Evolutionary conservation across 2,113 vertebrate genomes (phyloP).

Genomic region (Rhabdomys dilectus): DNA sequence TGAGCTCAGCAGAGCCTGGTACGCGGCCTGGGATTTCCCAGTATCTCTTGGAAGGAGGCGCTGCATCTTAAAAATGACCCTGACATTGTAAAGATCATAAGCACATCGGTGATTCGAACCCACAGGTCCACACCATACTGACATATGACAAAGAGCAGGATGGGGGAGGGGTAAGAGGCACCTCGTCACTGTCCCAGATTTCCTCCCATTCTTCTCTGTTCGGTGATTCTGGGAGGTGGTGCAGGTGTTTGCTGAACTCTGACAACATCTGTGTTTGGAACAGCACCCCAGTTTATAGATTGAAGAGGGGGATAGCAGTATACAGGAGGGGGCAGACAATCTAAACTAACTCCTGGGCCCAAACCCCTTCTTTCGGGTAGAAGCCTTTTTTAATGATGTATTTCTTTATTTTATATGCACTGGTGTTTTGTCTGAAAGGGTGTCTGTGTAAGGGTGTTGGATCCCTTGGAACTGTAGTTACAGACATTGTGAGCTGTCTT

Average conservation of each 20-base stretch:
- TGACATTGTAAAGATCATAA: background rate
- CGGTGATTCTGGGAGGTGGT: background rate
- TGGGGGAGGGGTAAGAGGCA: background rate
- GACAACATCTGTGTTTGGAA: slow-evolving; percentile 14
- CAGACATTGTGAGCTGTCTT: background rate
- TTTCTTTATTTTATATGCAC: background rate
- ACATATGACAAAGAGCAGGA: background rate
- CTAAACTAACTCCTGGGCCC: background rate
- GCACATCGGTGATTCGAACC: background rate
- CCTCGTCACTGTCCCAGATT: background rate
- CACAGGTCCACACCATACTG: background rate
- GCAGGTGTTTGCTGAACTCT: background rate
- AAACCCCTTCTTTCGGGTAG: slow-evolving; percentile 13
- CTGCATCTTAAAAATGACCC: background rate
- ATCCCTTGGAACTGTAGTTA: background rate
- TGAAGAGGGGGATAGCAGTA: background rate
- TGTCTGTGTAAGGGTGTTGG: background rate
- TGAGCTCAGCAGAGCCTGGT: background rate
- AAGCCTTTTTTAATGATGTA: background rate
- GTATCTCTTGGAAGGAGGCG: slow-evolving; percentile 25
- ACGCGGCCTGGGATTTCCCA: background rate
- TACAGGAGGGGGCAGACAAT: background rate
- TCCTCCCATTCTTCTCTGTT: slow-evolving; percentile 7
- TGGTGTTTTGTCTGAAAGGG: background rate
- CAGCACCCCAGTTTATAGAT: background rate